These are phyloP conservation scores for Pomatostomus ruficeps DNA, from an alignment of 2,113 vertebrate species.

Conservation along the genomic window DNA sequence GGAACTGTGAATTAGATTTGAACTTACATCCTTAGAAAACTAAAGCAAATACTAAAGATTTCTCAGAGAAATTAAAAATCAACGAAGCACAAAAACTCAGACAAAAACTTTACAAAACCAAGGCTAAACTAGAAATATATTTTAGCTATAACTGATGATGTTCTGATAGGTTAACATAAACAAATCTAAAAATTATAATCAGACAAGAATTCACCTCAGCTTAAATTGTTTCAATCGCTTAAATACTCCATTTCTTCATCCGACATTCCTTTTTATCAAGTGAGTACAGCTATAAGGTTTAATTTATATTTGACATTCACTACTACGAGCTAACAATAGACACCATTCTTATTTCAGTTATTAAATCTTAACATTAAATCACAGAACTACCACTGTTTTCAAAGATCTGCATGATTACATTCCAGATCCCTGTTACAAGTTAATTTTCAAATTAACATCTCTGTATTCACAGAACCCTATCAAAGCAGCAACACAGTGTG, in stretches of 20 bases:
- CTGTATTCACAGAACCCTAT: neutral
- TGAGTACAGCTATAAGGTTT: neutral
- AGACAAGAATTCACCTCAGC: neutral
- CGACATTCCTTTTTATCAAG: neutral
- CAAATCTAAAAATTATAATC: neutral
- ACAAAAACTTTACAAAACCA: neutral
- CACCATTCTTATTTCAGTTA: neutral
- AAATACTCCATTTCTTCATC: neutral
- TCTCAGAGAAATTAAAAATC: neutral
- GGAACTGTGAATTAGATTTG: neutral
- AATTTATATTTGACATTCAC: neutral
- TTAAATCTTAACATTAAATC: neutral
- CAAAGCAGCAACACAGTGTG: neutral
- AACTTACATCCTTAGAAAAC: neutral
- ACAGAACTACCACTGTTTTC: neutral
- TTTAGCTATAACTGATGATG: neutral
- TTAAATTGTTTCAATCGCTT: neutral
- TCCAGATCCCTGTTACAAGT: neutral
- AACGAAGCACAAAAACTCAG: neutral
- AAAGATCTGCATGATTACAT: neutral
- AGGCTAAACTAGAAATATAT: neutral
- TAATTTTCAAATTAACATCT: neutral
- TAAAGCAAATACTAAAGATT: neutral
- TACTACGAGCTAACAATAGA: neutral
- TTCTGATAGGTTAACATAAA: neutral